Evolutionary conservation across 2,797 vertebrate species (phyloP).

Genomic region (Corythornis leucogaster): DNA sequence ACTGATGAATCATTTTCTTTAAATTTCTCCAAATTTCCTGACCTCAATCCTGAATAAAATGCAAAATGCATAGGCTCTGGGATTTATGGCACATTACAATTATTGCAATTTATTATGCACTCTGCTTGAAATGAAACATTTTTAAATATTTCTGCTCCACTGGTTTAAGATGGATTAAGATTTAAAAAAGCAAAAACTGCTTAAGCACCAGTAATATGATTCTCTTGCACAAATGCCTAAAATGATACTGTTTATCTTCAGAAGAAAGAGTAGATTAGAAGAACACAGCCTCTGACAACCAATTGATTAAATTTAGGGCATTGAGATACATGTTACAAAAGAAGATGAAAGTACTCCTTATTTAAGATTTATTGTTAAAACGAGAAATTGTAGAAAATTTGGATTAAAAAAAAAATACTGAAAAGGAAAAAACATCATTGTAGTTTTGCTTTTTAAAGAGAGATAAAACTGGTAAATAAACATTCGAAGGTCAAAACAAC

Average conservation of each 20-base stretch:
- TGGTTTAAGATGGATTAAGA: constrained; percentile 90
- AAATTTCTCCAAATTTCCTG: constrained; percentile 90
- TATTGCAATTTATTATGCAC: constrained; percentile 88
- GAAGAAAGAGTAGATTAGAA: constrained; percentile 81
- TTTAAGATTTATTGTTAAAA: constrained; percentile 81
- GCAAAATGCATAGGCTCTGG: constrained; percentile 87
- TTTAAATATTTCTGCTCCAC: constrained; percentile 88
- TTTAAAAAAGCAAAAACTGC: constrained; percentile 85
- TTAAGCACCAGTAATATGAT: constrained; percentile 87
- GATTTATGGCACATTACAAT: constrained; percentile 89
- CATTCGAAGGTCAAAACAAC: constrained; percentile 13
- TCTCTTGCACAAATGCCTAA: constrained; percentile 84
- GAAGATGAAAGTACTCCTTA: constrained; percentile 74
- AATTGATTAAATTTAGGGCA: constrained; percentile 84
- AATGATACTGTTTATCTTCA: constrained; percentile 86
- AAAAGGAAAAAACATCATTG: background rate
- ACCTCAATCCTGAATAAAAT: constrained; percentile 88
- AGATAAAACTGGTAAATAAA: constrained; percentile 49
- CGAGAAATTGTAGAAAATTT: constrained; percentile 77
- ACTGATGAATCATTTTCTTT: constrained; percentile 89
- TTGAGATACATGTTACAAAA: constrained; percentile 77
- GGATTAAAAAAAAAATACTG: constrained; percentile 60
- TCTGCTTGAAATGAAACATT: constrained; percentile 88
- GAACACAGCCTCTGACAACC: constrained; percentile 78
- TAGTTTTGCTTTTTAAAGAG: constrained; percentile 20